A percentile compares a stretch with the other conserved stretches of the same genome.
Evolutionary conservation across 1,140 invertebrate genomes (phyloP).

Genomic region (Pygmarrhopalites habei): DNA sequence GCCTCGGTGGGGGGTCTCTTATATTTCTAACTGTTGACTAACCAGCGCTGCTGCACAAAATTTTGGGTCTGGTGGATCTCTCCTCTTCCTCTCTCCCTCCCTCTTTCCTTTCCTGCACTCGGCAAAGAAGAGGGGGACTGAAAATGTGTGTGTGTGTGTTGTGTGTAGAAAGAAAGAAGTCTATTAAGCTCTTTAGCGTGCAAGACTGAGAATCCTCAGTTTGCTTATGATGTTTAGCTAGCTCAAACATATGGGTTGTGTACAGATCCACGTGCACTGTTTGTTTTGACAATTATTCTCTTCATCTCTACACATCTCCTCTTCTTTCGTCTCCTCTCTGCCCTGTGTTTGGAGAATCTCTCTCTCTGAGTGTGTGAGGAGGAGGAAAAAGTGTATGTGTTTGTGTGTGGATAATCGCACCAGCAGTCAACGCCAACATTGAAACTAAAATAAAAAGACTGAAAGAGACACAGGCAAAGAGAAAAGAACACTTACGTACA

Average conservation of each 20-base stretch:
- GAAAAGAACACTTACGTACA: neutral
- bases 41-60: too few species aligned
- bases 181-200: conserved; percentile 14
- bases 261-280: conserved; percentile 39
- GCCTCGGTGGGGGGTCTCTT: neutral
- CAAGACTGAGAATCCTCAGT: conserved; percentile 15
- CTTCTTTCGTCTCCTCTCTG: neutral
- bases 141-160: too few species aligned
- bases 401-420: neutral
- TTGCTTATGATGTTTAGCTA: conserved; percentile 39
- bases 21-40: too few species aligned
- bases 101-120: neutral
- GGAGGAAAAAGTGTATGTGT: conserved; percentile 2
- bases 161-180: too few species aligned
- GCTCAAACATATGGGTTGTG: conserved; percentile 38
- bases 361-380: neutral
- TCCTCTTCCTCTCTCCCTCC: neutral
- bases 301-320: neutral
- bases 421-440: neutral
- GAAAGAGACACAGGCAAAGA: neutral
- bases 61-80: neutral
- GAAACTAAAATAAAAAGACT: neutral
- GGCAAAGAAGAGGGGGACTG: too few species aligned
- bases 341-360: neutral
- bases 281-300: conserved; percentile 39